Base-by-base conservation (phyloP, 2,797 vertebrate species). In the Myotis findleyi region DNA sequence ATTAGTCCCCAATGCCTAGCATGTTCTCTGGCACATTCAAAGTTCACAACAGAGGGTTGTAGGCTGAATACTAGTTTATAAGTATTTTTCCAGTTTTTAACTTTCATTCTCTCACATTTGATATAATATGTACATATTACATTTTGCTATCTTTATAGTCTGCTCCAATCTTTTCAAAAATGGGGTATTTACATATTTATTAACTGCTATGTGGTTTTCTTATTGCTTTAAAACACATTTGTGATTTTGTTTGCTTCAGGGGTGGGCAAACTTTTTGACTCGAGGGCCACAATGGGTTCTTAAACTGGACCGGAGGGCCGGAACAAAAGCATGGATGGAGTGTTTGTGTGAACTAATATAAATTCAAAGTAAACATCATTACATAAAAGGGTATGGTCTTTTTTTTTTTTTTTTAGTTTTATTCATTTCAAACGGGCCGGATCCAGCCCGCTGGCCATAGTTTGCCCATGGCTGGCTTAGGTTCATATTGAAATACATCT, bases 171-270 rank as follows among this genome's bases (percentile, higher is more conserved):
- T 81, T 86, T 92, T 76, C 20, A 41, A 79, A 76, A 82, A 5
- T 38, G 8, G 12, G 10, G 5, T 41, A 82, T 14, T 92, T n/a
- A 53, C 14, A 25, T 30, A 87, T 55, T 62, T 75, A 80, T 51
- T 72, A 91, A 16, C n/a, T 75, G 1, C n/a, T 38, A 0, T 25
- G 27, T 82, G 64, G 23, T n/a, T 84, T 62, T 38, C 5, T 76
- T 47, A 44, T 33, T 87, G 64, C 23, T 51, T 95, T 82, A 87
- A 89, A 88, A 36, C 27, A 81, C 41, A 71, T 44, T 82, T 57
- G 71, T 12, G 71, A 87, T 41, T 94, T 94, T 81, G 38, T 25
- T 89, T 84, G 69, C 73, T 38, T 38, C 38, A 38, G 38, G 38
- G 38, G 38, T 38, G 38, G 38, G 38, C 38, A 38, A 38, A 38